Evolutionary conservation across 2,113 vertebrate genomes (phyloP).

Genomic region (Silurus asotus): DNA sequence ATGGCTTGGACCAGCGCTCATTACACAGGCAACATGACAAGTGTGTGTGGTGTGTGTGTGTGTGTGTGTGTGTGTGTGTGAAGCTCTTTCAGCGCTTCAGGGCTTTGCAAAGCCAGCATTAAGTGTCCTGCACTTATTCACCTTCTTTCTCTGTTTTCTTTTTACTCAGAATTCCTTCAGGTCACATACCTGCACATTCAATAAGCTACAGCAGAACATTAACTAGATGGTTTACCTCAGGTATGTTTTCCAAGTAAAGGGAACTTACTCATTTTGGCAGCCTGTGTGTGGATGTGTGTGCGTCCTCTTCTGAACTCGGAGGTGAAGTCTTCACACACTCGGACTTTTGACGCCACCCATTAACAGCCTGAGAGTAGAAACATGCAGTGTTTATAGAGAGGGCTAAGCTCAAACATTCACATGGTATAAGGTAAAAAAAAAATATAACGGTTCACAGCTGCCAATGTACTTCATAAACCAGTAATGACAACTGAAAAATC

Average conservation of each 20-base stretch:
- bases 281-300: slow-evolving; percentile 48
- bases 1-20: not conserved
- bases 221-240: not conserved
- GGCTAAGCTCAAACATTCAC: too few relatives aligned
- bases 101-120: not conserved
- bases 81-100: not conserved
- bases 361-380: slow-evolving; percentile 55
- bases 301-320: slow-evolving; percentile 44
- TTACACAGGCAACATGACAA: slow-evolving; percentile 3
- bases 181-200: slow-evolving; percentile 13
- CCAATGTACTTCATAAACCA: not conserved
- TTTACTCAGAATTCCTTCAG: not conserved
- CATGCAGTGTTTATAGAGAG: slow-evolving; percentile 8
- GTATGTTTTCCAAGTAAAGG: not conserved
- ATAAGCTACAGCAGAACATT: not conserved
- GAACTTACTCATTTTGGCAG: slow-evolving; percentile 74
- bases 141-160: not conserved
- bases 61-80: not conserved
- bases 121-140: not conserved
- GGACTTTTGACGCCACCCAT: slow-evolving; percentile 52
- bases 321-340: slow-evolving; percentile 58
- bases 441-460: not conserved
- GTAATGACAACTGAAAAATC: too few relatives aligned
- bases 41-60: not conserved
- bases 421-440: not conserved